Base-by-base conservation (phyloP, 2,888 invertebrate genomes). In the Diplazon laetatorius region DNA sequence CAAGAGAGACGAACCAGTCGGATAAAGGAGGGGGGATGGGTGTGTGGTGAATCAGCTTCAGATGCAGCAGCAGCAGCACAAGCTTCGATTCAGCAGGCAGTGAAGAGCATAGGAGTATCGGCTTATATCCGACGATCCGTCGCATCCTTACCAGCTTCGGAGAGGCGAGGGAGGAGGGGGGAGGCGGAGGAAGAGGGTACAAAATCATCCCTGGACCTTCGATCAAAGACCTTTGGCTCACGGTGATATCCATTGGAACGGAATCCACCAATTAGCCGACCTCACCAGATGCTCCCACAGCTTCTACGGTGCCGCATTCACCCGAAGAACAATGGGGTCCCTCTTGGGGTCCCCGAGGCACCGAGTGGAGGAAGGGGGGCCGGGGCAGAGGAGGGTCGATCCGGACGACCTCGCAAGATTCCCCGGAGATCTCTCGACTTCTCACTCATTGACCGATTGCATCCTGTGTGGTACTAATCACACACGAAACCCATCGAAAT, bases 261-360 rank as follows among this genome's bases (percentile, higher is more conserved):
- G 72, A 78, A 80, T 78, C 55, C 63, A 65, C 75, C 76, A 82
- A 80, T 82, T 80, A 82, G 80, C 22, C 46, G 68, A 76, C 50
- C 71, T 66, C 22, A n/a, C 30, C 63, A 62, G 66, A 68, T 48
- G 66, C 63, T 25, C 18, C 46, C 46, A 50, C 57, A 42, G 42
- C 55, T 75, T 52, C 37, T 42, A 39, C 18, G 50, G 42, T 48
- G 25, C n/a, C 25, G 46, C 62, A 74, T 71, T 57, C 68, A 14
- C 20, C 76, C 25, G 14, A 18, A 35, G 76, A 76, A 76, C 70
- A 76, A 76, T 76, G 65, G 60, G 18, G 18, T 37, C 65, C 44
- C 42, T 22, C 6, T 30, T 6, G 30, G 4, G 30, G 30, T 30
- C 30, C 2, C 6, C 4, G 6, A 30, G 30, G 30, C 30, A 6